Evolutionary conservation across 92 coral and sea anemone species (phyloP).

Genomic region (Umimayanthus chanpuru): DNA sequence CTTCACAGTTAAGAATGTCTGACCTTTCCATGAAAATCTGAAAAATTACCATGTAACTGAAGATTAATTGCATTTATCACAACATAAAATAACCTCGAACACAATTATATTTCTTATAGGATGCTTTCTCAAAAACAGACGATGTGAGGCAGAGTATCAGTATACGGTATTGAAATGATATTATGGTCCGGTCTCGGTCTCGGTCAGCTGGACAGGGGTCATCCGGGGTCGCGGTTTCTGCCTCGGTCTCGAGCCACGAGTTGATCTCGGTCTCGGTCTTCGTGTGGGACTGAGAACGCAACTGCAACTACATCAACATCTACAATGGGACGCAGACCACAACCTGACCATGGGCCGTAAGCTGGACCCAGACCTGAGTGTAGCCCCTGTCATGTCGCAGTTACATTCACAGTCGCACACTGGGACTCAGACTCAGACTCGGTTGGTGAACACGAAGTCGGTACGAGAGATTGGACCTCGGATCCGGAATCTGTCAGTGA

Average conservation of each 20-base stretch:
- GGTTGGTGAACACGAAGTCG: conserved; percentile 13
- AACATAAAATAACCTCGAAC: conserved; percentile 15
- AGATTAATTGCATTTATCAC: too few species aligned
- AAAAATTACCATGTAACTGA: conserved; percentile 23
- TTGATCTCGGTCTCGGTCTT: conserved; percentile 6
- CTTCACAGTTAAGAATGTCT: conserved; percentile 11
- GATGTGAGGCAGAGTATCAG: conserved; percentile 17
- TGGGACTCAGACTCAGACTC: conserved; percentile 24
- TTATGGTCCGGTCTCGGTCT: conserved; percentile 27
- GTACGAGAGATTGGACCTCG: conserved; percentile 24
- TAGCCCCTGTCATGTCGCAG: conserved; percentile 28
- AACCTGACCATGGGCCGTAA: conserved; percentile 12
- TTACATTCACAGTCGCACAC: conserved; percentile 28
- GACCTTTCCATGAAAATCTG: conserved; percentile 22
- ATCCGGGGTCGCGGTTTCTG: conserved; percentile 9
- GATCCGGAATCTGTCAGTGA: conserved; percentile 22
- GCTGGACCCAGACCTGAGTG: conserved; percentile 23
- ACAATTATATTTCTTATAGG: conserved; percentile 1
- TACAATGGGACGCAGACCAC: conserved; percentile 7
- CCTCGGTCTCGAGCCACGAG: conserved; percentile 9
- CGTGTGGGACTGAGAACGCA: conserved; percentile 5
- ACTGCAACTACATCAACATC: conserved; percentile 5
- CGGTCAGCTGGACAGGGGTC: conserved; percentile 17
- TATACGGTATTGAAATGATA: conserved; percentile 25
- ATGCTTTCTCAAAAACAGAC: conserved; percentile 16